Conservation (phyloP, 2,113 vertebrate species). For the Dromas ardeola region DNA sequence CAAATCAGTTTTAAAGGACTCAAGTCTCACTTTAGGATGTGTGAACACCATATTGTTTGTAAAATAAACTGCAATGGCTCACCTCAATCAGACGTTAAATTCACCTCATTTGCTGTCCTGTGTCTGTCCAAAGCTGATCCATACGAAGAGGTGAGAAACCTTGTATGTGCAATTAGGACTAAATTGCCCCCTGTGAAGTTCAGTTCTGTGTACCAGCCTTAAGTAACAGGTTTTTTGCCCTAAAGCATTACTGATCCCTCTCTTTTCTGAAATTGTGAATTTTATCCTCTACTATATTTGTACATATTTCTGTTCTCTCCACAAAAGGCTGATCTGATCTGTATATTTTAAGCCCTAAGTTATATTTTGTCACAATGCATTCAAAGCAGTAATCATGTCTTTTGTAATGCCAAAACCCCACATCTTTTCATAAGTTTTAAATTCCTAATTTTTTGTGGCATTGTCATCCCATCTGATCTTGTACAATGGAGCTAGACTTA, state of each 20-base stretch:
- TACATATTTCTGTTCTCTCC: neutral
- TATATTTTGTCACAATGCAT: neutral
- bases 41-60: neutral
- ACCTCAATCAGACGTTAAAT: neutral
- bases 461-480: neutral
- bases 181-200: neutral
- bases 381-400: neutral
- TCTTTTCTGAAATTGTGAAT: neutral
- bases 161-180: neutral
- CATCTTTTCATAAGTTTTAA: neutral
- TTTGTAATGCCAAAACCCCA: neutral
- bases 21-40: constrained; percentile 10
- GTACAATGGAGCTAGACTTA: neutral
- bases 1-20: constrained; percentile 52
- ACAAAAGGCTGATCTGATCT: neutral
- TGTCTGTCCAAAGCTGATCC: neutral
- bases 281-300: neutral
- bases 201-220: neutral
- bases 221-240: neutral
- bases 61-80: constrained; percentile 26
- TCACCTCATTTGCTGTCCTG: constrained; percentile 1
- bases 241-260: neutral
- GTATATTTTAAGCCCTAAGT: neutral
- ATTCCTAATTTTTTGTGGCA: neutral
- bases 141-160: neutral